Percentiles rank a stretch among this genome's conserved stretches.
These are phyloP conservation scores for Ectemnius continuus DNA, from an alignment of 2,888 invertebrate genomes.

Conservation along the genomic window DNA sequence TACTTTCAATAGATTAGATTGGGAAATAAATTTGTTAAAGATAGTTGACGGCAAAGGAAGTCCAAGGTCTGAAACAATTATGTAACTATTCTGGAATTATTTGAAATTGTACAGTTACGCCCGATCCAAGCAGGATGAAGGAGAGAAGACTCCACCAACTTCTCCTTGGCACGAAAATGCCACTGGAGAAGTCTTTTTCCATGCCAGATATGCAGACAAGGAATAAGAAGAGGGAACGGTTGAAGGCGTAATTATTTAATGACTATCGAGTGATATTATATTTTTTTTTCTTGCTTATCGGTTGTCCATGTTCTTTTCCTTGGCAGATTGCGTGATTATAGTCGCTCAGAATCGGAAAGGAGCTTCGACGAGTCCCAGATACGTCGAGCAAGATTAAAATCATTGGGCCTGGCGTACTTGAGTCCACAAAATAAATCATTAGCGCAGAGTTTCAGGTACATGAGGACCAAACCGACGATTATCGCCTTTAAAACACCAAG, in stretches of 20 bases:
- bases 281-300: background rate
- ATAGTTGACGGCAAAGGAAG: too few relatives aligned
- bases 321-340: slow-evolving; percentile 84
- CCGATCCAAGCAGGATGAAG: slow-evolving; percentile 56
- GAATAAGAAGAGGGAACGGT: slow-evolving; percentile 84
- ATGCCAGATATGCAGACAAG: slow-evolving; percentile 91
- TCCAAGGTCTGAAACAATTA: too few relatives aligned
- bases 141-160: slow-evolving; percentile 80
- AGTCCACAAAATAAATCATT: slow-evolving; percentile 89
- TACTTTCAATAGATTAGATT: too few relatives aligned
- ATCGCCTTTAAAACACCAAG: slow-evolving; percentile 93
- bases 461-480: slow-evolving; percentile 92
- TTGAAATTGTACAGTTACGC: slow-evolving; percentile 16
- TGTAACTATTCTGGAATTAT: background rate
- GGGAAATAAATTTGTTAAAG: too few relatives aligned
- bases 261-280: background rate
- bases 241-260: slow-evolving; percentile 83
- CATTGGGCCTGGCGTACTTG: slow-evolving; percentile 84
- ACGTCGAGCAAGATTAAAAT: slow-evolving; percentile 82
- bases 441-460: slow-evolving; percentile 93
- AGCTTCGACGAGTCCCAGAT: slow-evolving; percentile 86
- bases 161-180: slow-evolving; percentile 80
- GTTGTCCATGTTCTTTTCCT: background rate
- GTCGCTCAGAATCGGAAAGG: slow-evolving; percentile 89
- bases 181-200: slow-evolving; percentile 88